Conservation (phyloP, 1,140 invertebrate species). For the Calephelis virginiensis region DNA sequence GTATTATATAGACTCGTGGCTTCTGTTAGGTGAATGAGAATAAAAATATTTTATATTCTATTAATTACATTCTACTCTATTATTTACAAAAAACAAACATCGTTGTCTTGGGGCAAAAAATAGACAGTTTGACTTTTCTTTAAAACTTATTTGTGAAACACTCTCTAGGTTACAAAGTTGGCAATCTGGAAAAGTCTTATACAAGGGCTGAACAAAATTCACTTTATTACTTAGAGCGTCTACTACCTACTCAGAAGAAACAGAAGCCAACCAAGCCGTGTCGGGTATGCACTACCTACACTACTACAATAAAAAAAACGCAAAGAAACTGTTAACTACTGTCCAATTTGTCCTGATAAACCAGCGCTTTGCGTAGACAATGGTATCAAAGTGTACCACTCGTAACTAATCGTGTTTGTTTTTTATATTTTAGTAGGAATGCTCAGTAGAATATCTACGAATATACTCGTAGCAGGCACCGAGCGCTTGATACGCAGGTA, state of each 20-base stretch:
- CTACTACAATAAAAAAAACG: slow-evolving; percentile 14
- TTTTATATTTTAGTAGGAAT: no score
- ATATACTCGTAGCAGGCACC: no score
- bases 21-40: no score
- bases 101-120: slow-evolving; percentile 8
- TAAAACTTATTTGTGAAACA: slow-evolving; percentile 16
- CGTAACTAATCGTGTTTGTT: neutral
- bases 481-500: no score
- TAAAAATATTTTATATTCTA: no score
- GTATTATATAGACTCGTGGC: no score
- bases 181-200: slow-evolving; percentile 18
- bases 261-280: slow-evolving; percentile 8
- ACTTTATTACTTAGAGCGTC: slow-evolving; percentile 11
- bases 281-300: slow-evolving; percentile 7
- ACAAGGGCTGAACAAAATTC: slow-evolving; percentile 14
- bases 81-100: neutral
- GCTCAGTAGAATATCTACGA: no score
- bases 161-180: slow-evolving; percentile 9
- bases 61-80: no score
- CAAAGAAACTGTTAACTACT: slow-evolving; percentile 9
- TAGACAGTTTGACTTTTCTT: slow-evolving; percentile 14
- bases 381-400: neutral
- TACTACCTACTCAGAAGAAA: slow-evolving; percentile 9
- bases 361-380: neutral
- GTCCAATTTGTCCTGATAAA: slow-evolving; percentile 13